Percentiles rank a stretch among this genome's conserved stretches.
These are phyloP conservation scores for Meliscaeva auricollis DNA, from an alignment of 2,888 invertebrate genomes.

Conservation along the genomic window DNA sequence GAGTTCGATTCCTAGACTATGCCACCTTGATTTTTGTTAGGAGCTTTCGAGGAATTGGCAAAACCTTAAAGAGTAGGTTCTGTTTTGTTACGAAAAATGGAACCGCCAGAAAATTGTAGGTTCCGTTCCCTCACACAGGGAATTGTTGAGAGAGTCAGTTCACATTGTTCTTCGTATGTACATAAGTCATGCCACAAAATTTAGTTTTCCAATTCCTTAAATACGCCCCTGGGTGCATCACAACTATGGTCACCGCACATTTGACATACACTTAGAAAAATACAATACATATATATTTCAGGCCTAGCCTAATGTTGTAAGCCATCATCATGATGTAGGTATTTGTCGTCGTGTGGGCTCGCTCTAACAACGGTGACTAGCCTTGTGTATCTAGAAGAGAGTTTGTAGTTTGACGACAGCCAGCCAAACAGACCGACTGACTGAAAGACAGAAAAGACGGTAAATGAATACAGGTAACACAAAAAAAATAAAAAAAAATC, in stretches of 20 bases:
- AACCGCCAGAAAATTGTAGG: no score
- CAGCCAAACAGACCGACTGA: neutral
- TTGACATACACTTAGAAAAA: neutral
- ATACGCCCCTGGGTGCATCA: no score
- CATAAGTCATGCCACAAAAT: no score
- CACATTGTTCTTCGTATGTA: no score
- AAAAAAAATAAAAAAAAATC: neutral
- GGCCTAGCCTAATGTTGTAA: constrained; percentile 28
- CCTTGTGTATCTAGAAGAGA: neutral
- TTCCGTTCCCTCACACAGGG: no score
- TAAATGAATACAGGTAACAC: neutral
- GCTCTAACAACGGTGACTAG: neutral
- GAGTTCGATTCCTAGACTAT: no score
- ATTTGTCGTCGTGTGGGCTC: constrained; percentile 17
- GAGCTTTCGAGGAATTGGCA: no score
- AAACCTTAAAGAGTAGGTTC: no score
- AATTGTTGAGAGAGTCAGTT: no score
- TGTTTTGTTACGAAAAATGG: no score
- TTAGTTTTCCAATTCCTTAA: no score
- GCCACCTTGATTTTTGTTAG: no score
- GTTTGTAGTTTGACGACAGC: neutral
- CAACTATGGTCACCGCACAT: neutral
- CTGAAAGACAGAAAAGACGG: constrained; percentile 7
- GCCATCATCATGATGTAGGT: constrained; percentile 1
- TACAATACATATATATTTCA: neutral